These are phyloP conservation scores for Opisthocomus hoazin DNA, from an alignment of 2,113 vertebrate species.

Conservation along the genomic window DNA sequence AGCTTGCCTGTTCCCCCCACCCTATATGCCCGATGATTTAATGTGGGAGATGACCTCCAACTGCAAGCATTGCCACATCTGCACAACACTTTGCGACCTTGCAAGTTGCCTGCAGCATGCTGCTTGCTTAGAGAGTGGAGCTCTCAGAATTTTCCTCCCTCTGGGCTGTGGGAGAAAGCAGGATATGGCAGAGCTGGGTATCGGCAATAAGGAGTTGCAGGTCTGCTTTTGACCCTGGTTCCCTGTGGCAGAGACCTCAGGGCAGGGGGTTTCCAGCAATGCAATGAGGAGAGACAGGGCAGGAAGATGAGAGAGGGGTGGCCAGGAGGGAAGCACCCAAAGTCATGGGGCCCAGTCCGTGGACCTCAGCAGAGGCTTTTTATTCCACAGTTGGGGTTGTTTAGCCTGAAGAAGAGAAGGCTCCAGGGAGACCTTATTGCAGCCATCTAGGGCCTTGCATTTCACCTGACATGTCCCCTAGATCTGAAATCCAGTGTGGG, in stretches of 20 bases:
- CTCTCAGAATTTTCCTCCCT: neutral
- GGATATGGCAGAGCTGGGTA: neutral
- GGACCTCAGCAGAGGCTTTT: neutral
- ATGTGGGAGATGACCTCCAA: neutral
- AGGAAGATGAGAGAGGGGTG: neutral
- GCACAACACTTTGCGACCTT: neutral
- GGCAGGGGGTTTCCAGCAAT: neutral
- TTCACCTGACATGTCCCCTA: neutral
- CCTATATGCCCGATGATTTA: neutral
- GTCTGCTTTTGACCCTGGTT: neutral
- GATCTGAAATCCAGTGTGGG: neutral
- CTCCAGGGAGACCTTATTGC: no score
- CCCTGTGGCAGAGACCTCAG: neutral
- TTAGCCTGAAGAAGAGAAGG: no score
- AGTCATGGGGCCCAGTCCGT: neutral
- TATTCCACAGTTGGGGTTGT: no score
- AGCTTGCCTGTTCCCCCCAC: neutral
- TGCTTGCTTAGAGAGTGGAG: neutral
- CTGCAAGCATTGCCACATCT: neutral
- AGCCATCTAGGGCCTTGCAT: neutral
- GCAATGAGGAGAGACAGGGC: neutral
- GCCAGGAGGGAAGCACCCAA: neutral
- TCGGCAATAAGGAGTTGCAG: neutral
- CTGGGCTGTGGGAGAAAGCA: neutral
- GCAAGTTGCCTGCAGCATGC: accelerated